Evolutionary conservation across 2,113 vertebrate genomes (phyloP), one percentile per base, ranked within the genome.

Genomic region (Xiphophorus hellerii): DNA sequence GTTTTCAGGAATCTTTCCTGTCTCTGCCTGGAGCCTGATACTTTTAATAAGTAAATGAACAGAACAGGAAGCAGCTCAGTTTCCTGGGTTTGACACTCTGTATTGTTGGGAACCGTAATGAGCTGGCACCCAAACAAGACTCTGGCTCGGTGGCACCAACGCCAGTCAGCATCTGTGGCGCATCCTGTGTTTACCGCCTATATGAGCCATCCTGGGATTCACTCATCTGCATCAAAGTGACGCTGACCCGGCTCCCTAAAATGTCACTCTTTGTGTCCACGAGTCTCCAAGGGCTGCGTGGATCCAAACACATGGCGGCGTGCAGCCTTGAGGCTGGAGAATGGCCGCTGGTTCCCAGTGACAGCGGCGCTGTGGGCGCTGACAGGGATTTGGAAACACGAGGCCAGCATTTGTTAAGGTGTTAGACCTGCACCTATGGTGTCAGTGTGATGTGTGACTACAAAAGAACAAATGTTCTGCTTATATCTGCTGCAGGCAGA

Each of bases 261-360:
- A 92, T 91, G 88, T 90, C 90, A 90, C 35, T 83, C 85, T 89
- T 91, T 89, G 86, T 89, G 76, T 81, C n/a, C 13, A 6, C 35
- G 69, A 7, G 62, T 78, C 76, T 75, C 83, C 61, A 58, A 25
- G 71, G 72, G 64, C 68, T 2, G 22, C 77, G 42, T 78, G 33
- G 65, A 84, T 80, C 77, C 84, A 86, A 84, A 84, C 42, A 65
- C 74, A 68, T 62, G 8, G 31, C 25, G 74, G 48, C 62, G 76
- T 61, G 78, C 25, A 81, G 84, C 72, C 71, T 80, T 6, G 64
- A 71, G 84, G 44, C 66, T 29, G 66, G 76, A 44, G 60, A 75
- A 5, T 30, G 30, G 27, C 73, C 78, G 79, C 35, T 51, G 73
- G 29, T 69, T 77, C 0, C 25, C 67, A 65, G 63, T 68, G 75